Conservation (phyloP, 2,888 invertebrate genomes). For the Acleris sparsana region DNA sequence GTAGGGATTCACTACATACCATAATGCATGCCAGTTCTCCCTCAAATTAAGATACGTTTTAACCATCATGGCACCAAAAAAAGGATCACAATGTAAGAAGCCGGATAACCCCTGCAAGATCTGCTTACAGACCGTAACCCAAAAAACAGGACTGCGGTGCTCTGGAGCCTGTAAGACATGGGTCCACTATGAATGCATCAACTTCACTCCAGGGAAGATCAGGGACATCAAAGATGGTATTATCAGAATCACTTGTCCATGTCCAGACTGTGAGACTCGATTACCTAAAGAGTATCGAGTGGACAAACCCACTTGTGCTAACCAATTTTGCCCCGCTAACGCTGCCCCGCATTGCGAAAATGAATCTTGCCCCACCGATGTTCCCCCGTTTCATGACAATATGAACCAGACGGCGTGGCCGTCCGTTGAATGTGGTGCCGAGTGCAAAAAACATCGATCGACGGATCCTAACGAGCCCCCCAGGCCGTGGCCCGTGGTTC, state of each 20-base stretch:
- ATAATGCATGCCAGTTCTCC: not conserved
- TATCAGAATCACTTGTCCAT: slow-evolving; percentile 69
- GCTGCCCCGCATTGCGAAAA: slow-evolving; percentile 9
- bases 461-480: slow-evolving; percentile 40
- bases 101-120: slow-evolving; percentile 70
- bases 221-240: slow-evolving; percentile 65
- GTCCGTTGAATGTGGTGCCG: slow-evolving; percentile 48
- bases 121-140: slow-evolving; percentile 59
- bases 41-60: slow-evolving; percentile 7
- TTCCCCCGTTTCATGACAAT: slow-evolving; percentile 25
- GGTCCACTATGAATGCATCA: slow-evolving; percentile 68
- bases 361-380: not conserved
- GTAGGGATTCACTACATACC: not conserved
- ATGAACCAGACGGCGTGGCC: slow-evolving; percentile 45
- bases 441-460: slow-evolving; percentile 50
- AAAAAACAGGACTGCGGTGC: slow-evolving; percentile 66
- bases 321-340: slow-evolving; percentile 49
- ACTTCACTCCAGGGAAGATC: slow-evolving; percentile 70
- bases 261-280: slow-evolving; percentile 65
- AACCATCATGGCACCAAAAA: slow-evolving; percentile 48
- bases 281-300: slow-evolving; percentile 57
- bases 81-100: slow-evolving; percentile 40
- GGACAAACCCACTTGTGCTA: slow-evolving; percentile 47
- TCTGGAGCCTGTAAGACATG: slow-evolving; percentile 66
- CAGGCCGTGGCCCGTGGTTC: slow-evolving; percentile 37